A percentile compares a stretch with the other conserved stretches of the same genome.
Conservation (phyloP, 2,888 invertebrate genomes). For the Patella caerulea region DNA sequence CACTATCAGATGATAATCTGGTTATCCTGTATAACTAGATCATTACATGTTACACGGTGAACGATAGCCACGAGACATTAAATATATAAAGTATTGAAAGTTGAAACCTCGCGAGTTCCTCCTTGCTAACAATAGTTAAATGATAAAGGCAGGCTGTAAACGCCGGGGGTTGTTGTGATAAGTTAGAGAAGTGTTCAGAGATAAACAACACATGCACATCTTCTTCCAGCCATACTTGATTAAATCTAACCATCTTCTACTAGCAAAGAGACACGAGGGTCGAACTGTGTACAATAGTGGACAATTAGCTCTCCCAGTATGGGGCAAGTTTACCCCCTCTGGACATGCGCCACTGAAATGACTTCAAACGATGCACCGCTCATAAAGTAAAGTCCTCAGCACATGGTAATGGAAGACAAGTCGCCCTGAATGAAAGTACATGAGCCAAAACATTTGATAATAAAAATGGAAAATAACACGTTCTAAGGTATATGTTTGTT, state of each 20-base stretch:
- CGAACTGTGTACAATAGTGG: background rate
- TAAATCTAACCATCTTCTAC: slow-evolving; percentile 1
- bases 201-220: slow-evolving; percentile 2
- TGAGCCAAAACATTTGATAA: background rate
- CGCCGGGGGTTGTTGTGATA: background rate
- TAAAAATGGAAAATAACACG: background rate
- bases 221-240: background rate
- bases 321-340: slow-evolving; percentile 8
- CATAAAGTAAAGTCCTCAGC: too few species aligned
- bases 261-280: background rate
- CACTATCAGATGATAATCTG: too few species aligned
- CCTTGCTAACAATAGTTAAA: background rate
- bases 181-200: background rate
- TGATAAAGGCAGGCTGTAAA: background rate
- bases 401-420: background rate
- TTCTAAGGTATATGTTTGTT: slow-evolving; percentile 1
- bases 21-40: too few species aligned
- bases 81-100: too few species aligned
- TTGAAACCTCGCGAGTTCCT: too few species aligned
- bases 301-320: background rate
- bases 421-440: background rate
- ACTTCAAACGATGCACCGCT: slow-evolving; percentile 1
- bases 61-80: too few species aligned
- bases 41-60: too few species aligned
- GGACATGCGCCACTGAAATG: background rate